Percentiles rank a stretch among this genome's conserved stretches.
These are phyloP conservation scores for Patiria pectinifera DNA, from an alignment of 53 echinoderm and acorn worm species.

Conservation along the genomic window DNA sequence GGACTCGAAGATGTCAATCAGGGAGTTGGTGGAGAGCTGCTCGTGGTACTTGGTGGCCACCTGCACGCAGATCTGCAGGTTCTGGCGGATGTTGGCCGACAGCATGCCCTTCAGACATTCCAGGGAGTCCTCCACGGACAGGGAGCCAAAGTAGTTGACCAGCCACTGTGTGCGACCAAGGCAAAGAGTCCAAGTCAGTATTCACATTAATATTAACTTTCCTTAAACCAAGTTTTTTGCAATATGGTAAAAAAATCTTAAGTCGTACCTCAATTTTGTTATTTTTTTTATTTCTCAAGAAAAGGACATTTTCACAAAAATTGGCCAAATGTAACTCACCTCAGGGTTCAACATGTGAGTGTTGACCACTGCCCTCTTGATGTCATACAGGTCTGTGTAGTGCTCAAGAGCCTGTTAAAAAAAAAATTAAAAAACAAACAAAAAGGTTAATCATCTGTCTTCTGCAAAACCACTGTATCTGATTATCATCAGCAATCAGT, in stretches of 20 bases:
- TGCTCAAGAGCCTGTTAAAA: constrained; percentile 99
- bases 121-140: constrained; percentile 98
- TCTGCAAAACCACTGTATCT: background rate
- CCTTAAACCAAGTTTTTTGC: background rate
- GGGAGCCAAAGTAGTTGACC: constrained; percentile 99
- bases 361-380: constrained; percentile 98
- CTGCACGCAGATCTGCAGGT: constrained; percentile 99
- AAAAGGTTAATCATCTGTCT: background rate
- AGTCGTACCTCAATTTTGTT: no score
- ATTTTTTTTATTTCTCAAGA: no score
- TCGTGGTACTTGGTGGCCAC: constrained; percentile 99
- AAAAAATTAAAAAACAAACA: no score
- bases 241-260: no score
- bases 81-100: constrained; percentile 97
- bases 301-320: background rate
- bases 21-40: constrained; percentile 91
- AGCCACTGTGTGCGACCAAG: constrained; percentile 80
- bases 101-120: constrained; percentile 99
- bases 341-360: constrained; percentile 97
- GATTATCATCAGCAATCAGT: no score
- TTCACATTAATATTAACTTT: background rate
- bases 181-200: background rate
- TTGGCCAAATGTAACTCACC: constrained; percentile 50
- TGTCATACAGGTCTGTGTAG: constrained; percentile 99
- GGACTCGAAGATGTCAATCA: constrained; percentile 98